A percentile compares a stretch with the other conserved stretches of the same genome.
Evolutionary conservation across 1,140 invertebrate species (phyloP).

Genomic region (Brachionus rubens): DNA sequence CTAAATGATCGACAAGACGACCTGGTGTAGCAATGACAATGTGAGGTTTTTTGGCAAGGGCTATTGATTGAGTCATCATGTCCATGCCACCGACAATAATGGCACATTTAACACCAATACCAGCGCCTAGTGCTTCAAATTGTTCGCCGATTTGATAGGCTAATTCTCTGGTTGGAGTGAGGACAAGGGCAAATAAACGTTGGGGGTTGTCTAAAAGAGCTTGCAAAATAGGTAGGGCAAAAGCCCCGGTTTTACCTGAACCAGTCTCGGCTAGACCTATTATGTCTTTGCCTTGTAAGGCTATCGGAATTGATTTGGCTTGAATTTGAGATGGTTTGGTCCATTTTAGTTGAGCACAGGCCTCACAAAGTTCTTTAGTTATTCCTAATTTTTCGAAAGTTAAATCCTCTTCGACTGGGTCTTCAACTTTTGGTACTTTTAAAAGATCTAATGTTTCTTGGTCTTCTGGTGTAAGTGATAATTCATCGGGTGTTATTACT

Average conservation of each 20-base stretch:
- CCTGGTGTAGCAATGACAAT: slow-evolving; percentile 87
- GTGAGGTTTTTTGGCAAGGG: slow-evolving; percentile 89
- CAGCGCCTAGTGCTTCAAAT: slow-evolving; percentile 71
- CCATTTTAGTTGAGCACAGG: slow-evolving; percentile 89
- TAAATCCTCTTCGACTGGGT: background rate
- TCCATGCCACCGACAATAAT: slow-evolving; percentile 97
- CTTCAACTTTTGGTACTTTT: background rate
- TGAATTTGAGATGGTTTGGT: slow-evolving; percentile 89
- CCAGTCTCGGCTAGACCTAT: slow-evolving; percentile 96
- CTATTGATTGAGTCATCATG: slow-evolving; percentile 85
- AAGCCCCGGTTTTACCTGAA: slow-evolving; percentile 95
- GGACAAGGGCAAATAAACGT: slow-evolving; percentile 83
- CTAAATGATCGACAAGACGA: slow-evolving; percentile 79
- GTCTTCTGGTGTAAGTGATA: background rate
- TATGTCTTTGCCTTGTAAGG: slow-evolving; percentile 80
- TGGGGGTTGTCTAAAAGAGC: slow-evolving; percentile 82
- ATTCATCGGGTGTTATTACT: background rate
- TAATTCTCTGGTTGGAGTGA: slow-evolving; percentile 94
- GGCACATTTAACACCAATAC: slow-evolving; percentile 80
- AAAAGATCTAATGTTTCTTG: background rate
- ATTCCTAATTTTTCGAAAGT: slow-evolving; percentile 65
- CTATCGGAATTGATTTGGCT: slow-evolving; percentile 82
- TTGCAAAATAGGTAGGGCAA: slow-evolving; percentile 91
- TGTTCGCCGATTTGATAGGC: slow-evolving; percentile 94
- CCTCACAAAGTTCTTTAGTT: slow-evolving; percentile 83